Evolutionary conservation across 2,797 vertebrate species (phyloP), one percentile per base, ranked within the genome.

Genomic region (Poecilia gillii): DNA sequence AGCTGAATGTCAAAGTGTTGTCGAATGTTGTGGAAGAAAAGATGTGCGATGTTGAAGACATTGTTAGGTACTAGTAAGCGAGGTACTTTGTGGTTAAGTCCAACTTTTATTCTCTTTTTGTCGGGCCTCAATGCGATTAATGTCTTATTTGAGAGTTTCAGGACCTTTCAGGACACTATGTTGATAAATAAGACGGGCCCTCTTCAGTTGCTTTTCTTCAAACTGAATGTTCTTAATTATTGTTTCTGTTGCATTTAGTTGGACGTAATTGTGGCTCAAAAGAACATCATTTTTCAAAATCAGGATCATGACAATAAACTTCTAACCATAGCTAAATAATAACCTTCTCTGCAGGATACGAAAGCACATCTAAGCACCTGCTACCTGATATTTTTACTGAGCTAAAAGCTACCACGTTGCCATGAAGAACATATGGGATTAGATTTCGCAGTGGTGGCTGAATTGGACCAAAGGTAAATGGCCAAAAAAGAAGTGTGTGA

Each of bases 61-160:
- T 81, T 59, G 77, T 83, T 87, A 90, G 87, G 74, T 75, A 76
- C 75, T 1, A 3, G 88, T 51, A 0, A 88, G 84, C 66, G 74
- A 81, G 78, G 64, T 79, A 82, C 89, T 88, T 87, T 28, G 25
- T 12, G 53, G 53, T 13, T 12, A 57, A 12, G 25, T 57, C 1
- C 53, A 57, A 57, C 23, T 53, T 53, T 51, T 51, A 8, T 23
- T 2, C 20, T 51, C 20, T 51, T 25, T 53, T 53, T 25, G 23
- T 33, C 31, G 23, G 73, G 9, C 39, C 74, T 77, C 80, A 77
- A 45, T 79, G 25, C 59, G 70, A 93, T 94, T 90, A 88, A 92
- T 13, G 4, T 28, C n/a, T 57, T 94, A 93, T 94, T 92, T 93
- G 89, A 90, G 89, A 87, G 80, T 75, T 53, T 73, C 23, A 51